phyloP scores from a whole-genome alignment of 1,140 invertebrate species.

The Drosophila busckii region DNA sequence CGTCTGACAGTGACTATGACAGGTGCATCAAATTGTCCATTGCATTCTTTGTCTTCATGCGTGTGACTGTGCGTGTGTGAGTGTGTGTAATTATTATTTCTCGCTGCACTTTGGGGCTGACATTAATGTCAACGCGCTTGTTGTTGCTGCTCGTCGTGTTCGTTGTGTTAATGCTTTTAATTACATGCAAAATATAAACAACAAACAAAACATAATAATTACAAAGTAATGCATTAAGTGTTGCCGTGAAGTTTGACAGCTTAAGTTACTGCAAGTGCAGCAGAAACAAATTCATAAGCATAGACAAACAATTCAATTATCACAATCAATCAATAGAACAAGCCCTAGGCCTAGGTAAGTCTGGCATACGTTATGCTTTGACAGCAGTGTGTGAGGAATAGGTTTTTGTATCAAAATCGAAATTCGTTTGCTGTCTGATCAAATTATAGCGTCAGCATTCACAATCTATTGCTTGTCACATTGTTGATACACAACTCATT shows the following conservation, averaged over 20 bases:
- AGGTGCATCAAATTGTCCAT: conserved; percentile 25
- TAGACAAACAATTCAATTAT: conserved; percentile 25
- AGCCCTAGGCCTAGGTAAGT: no score
- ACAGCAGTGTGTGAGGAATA: no score
- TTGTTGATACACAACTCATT: conserved; percentile 40
- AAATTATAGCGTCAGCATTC: no score
- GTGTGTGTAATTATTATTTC: conserved; percentile 17
- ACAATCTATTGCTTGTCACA: conserved; percentile 11
- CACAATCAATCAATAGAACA: not conserved
- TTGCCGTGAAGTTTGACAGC: conserved; percentile 69
- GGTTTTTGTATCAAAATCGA: no score
- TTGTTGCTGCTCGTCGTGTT: conserved; percentile 25
- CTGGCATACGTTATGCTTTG: no score
- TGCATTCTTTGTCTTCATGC: conserved; percentile 2
- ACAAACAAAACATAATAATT: conserved; percentile 21
- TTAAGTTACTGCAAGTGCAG: conserved; percentile 53
- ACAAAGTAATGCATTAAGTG: conserved; percentile 58
- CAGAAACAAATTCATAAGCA: conserved; percentile 16
- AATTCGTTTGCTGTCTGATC: no score
- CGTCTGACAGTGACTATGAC: conserved; percentile 8
- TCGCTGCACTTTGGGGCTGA: conserved; percentile 52
- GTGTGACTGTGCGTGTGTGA: conserved; percentile 12
- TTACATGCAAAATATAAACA: conserved; percentile 68
- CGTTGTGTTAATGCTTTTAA: conserved; percentile 67
- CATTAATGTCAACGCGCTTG: conserved; percentile 64